These are phyloP conservation scores for Chloropsis cyanopogon DNA, from an alignment of 2,113 vertebrate species.

Conservation along the genomic window DNA sequence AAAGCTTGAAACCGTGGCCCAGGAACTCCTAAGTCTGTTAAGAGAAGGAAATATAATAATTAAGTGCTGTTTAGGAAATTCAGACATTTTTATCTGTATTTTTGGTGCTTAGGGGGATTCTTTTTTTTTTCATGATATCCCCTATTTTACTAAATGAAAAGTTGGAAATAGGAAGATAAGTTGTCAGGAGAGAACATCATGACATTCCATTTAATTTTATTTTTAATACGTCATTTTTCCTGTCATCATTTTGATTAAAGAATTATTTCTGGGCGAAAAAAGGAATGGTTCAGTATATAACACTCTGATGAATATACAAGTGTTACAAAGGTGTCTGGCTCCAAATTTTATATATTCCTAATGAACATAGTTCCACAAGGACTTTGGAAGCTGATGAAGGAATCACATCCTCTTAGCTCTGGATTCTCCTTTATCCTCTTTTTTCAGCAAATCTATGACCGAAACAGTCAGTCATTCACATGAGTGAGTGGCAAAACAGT, in stretches of 20 bases:
- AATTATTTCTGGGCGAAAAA: not conserved
- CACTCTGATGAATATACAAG: not conserved
- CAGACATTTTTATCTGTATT: not conserved
- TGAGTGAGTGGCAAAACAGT: not conserved
- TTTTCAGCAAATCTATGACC: not conserved
- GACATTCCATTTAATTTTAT: not conserved
- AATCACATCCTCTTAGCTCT: not conserved
- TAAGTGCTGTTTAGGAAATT: not conserved
- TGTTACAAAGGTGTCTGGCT: not conserved
- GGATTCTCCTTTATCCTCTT: not conserved
- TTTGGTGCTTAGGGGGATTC: not conserved
- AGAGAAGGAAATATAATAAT: not conserved
- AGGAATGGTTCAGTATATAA: rapidly evolving
- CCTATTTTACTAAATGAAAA: not conserved
- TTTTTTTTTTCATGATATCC: not conserved
- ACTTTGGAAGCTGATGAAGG: not conserved
- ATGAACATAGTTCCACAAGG: not conserved
- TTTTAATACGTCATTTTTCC: not conserved
- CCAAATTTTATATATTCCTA: not conserved
- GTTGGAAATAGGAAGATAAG: not conserved
- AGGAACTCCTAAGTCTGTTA: not conserved
- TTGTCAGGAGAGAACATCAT: not conserved
- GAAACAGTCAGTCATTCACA: not conserved
- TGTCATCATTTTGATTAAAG: not conserved
- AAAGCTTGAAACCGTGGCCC: not conserved